Evolutionary conservation across 2,797 vertebrate genomes (phyloP), one percentile per base, ranked within the genome.

Genomic region (Syngnathus acus): DNA sequence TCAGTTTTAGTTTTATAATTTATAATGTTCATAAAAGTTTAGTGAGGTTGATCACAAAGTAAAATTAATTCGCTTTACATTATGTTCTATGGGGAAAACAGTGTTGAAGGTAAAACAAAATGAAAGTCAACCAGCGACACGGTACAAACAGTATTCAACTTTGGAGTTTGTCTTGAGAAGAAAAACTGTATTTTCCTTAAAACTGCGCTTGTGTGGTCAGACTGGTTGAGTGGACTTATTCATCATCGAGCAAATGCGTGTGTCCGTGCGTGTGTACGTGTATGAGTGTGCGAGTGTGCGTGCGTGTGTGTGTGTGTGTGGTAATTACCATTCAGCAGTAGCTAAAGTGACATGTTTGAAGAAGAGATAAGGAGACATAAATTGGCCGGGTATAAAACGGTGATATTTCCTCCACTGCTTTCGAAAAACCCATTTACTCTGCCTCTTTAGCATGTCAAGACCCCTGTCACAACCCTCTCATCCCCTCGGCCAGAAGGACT

Each of bases 341-440:
- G 94, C 95, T 94, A 94, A 98, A 98, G 94, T 98, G 96, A 97
- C 95, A 98, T 94, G 94, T 98, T 95, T 97, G 95, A 98, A 94
- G 94, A 96, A 95, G 94, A 95, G 95, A 98, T 98, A 96, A 98
- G 97, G 96, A 93, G 94, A 94, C 92, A 93, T 93, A 98, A 98
- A 98, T 99, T 98, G 95, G 94, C 93, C 91, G 91, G 93, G 86
- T 88, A 88, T 88, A 88, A 98, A 98, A 98, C 94, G 94, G 94
- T 92, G 93, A 98, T 98, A 98, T 99, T 98, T 98, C 95, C 94
- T 95, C 94, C 70, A 80, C 94, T 95, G 86, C 95, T 96, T 95
- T 94, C 93, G 94, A 97, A 97, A 97, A 98, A 97, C 94, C 95
- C 95, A 99, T 99, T 99, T 98, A 97, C 96, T 96, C 94, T 94